Evolutionary conservation across 2,113 vertebrate species (phyloP).

Genomic region (Empidonax alnorum): DNA sequence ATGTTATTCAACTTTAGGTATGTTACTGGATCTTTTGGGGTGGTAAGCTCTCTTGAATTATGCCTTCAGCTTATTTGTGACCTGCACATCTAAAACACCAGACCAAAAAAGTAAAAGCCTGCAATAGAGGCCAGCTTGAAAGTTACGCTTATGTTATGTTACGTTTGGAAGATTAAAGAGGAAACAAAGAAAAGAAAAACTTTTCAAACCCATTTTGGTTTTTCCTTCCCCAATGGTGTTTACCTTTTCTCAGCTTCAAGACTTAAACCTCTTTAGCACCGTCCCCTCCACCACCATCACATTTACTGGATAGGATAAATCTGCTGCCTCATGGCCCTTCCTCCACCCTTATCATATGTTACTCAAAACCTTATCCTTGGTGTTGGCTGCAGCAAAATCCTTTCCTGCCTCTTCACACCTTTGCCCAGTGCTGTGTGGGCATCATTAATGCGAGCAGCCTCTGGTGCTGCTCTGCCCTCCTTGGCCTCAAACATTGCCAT

Average conservation of each 20-base stretch:
- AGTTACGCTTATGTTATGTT: neutral
- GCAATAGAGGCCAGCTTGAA: neutral
- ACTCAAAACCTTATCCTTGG: neutral
- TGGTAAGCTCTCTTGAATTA: neutral
- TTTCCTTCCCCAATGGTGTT: neutral
- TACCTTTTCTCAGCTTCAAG: neutral
- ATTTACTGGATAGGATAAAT: neutral
- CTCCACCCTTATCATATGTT: neutral
- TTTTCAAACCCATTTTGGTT: neutral
- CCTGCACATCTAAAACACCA: neutral
- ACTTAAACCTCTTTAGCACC: neutral
- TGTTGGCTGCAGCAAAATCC: neutral
- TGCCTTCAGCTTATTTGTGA: neutral
- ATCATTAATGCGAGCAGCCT: neutral
- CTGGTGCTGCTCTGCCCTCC: neutral
- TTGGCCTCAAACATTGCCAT: fast-evolving
- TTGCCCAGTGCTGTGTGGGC: neutral
- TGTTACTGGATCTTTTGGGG: neutral
- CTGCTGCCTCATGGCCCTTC: neutral
- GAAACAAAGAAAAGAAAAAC: neutral
- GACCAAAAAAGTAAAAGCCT: neutral
- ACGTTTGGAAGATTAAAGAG: neutral
- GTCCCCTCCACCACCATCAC: neutral
- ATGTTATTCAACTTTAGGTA: neutral
- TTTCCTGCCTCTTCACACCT: neutral